These are phyloP conservation scores for Pachyrhynchus sulphureomaculatus DNA, from an alignment of 1,140 invertebrate species.

Conservation along the genomic window DNA sequence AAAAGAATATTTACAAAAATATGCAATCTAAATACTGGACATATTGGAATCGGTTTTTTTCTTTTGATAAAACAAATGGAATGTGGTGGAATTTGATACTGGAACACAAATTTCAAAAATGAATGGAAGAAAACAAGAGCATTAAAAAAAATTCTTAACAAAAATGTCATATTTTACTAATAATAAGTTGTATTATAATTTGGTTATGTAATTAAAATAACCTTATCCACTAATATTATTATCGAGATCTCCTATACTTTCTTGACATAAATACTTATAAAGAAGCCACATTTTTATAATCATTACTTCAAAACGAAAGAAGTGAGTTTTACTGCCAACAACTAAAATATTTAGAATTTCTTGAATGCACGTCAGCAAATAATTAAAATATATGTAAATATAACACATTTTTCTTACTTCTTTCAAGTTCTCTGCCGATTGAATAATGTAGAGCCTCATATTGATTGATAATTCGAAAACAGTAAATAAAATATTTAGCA, in stretches of 20 bases:
- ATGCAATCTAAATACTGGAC: constrained; percentile 22
- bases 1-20: constrained; percentile 20
- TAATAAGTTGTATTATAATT: background rate
- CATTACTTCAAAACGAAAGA: background rate
- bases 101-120: background rate
- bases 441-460: too few species aligned
- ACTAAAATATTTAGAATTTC: background rate
- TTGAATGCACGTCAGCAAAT: too few species aligned
- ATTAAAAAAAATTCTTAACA: constrained; percentile 4
- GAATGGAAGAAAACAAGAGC: constrained; percentile 6
- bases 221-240: constrained; percentile 1
- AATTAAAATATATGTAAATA: too few species aligned
- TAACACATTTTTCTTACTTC: too few species aligned
- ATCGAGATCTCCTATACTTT: constrained; percentile 17
- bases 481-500: too few species aligned
- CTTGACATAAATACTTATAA: background rate
- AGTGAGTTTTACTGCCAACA: background rate
- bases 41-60: constrained; percentile 16
- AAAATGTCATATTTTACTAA: constrained; percentile 6
- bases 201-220: constrained; percentile 1
- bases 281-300: background rate
- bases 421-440: too few species aligned
- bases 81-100: constrained; percentile 6
- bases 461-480: too few species aligned
- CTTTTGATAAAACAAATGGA: constrained; percentile 15